Evolutionary conservation across 1,140 invertebrate species (phyloP), one percentile per base, ranked within the genome.

Genomic region (Panagrolaimus sp.): DNA sequence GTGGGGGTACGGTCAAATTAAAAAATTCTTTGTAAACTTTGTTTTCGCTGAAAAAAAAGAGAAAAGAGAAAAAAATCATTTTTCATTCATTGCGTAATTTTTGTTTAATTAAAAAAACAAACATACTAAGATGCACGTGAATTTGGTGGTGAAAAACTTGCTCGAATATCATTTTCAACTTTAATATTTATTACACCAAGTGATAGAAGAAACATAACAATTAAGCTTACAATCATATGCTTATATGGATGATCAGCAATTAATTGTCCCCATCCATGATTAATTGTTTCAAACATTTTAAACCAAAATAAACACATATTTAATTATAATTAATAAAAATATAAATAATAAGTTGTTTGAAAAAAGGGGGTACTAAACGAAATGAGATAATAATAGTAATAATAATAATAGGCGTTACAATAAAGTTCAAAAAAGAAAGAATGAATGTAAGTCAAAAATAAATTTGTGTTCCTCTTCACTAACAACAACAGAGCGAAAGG

Each of bases 1-100:
- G 71, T 45, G 74, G 75, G 5, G 53, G 48, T 9, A 44, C 62
- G 20, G 70, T 75, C 20, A 75, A 48, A 62, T 77, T 77, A 75
- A 71, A 75, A 61, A 75, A 75, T 42, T 77, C 72, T 61, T 72
- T 69, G 69, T 75, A 75, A n/a, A 77, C 75, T 63, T 47, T 27
- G 64, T 61, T 77, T 62, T 75, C 74, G 23, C 73, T 75, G 27
- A 65, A 75, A 75, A 8, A 16, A 65, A 20, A 9, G 14, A 20
- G 23, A 53, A 57, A 65, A 67, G n/a, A n/a, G n/a, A n/a, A 23
- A 44, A 61, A 27, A 25, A 14, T 27, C 13, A 44, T 23, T 4
- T 69, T 38, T 38, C 7, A 4, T 38, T 38, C 31, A 64, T 63
- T 72, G 20, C 8, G 69, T 16, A 72, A 14, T 69, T 67, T 68